Conservation (phyloP, 2,888 invertebrate genomes). For the Tenthredo livida region DNA sequence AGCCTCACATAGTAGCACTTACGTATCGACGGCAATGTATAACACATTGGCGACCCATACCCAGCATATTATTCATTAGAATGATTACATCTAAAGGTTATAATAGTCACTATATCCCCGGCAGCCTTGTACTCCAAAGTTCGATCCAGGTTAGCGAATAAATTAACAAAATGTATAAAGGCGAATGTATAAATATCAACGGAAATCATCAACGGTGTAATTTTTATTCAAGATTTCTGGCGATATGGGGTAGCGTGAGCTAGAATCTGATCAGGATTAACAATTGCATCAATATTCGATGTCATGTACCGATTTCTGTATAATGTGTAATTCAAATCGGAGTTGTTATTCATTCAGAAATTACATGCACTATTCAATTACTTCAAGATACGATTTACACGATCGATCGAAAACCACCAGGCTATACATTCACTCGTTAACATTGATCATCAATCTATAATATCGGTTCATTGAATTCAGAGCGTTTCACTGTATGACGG, state of each 20-base stretch:
- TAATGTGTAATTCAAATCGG: background rate
- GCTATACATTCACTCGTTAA: background rate
- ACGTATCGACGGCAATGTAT: background rate
- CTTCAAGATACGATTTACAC: background rate
- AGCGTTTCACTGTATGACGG: constrained; percentile 2
- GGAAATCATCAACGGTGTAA: background rate
- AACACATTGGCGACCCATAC: constrained; percentile 22
- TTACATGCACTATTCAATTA: background rate
- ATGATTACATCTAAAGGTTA: constrained; percentile 46
- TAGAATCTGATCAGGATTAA: background rate
- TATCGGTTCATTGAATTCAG: background rate
- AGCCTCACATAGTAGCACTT: background rate
- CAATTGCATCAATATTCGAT: background rate
- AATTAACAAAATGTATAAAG: constrained; percentile 42
- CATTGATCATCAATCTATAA: background rate
- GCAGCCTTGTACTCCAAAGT: constrained; percentile 40
- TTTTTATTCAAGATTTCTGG: constrained; percentile 15
- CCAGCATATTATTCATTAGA: constrained; percentile 17
- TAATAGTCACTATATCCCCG: constrained; percentile 14
- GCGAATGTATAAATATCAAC: constrained; percentile 12
- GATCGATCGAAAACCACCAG: background rate
- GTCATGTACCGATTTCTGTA: background rate
- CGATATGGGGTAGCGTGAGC: background rate
- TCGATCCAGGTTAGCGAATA: constrained; percentile 45
- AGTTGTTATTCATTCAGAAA: background rate